Evolutionary conservation across 1,140 invertebrate species (phyloP).

Genomic region (Drosophila arizonae): DNA sequence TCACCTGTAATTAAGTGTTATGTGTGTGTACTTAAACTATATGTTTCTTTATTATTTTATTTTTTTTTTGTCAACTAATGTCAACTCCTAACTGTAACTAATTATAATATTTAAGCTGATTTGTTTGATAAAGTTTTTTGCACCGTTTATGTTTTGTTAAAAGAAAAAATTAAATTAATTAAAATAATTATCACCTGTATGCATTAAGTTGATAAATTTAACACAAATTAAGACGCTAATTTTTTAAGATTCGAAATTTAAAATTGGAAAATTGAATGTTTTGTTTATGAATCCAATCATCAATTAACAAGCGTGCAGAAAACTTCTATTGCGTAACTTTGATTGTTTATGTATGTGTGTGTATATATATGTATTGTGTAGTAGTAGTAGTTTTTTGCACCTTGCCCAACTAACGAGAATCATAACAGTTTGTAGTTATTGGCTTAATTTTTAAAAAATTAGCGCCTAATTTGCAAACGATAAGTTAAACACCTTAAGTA

Average conservation of each 20-base stretch:
- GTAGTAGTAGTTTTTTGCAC: slow-evolving; percentile 74
- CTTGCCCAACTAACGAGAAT: slow-evolving; percentile 38
- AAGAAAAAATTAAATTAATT: slow-evolving; percentile 3
- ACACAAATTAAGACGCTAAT: slow-evolving; percentile 58
- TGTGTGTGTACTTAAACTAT: slow-evolving; percentile 42
- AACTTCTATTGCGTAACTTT: slow-evolving; percentile 69
- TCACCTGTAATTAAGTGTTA: slow-evolving; percentile 51
- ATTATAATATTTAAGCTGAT: slow-evolving; percentile 51
- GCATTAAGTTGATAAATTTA: slow-evolving; percentile 30
- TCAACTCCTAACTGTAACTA: slow-evolving; percentile 60
- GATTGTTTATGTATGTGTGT: slow-evolving; percentile 46
- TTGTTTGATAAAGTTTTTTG: slow-evolving; percentile 73
- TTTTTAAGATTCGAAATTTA: slow-evolving; percentile 44
- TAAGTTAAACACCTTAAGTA: slow-evolving; percentile 32
- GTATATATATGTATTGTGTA: slow-evolving; percentile 24
- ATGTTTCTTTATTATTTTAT: slow-evolving; percentile 23
- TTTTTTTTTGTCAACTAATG: neutral
- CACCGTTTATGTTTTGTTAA: slow-evolving; percentile 56
- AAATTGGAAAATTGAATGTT: too few species aligned
- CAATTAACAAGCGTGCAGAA: slow-evolving; percentile 67
- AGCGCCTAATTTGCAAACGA: slow-evolving; percentile 23
- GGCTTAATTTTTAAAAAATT: slow-evolving; percentile 32
- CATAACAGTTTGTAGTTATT: slow-evolving; percentile 9
- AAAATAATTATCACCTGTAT: slow-evolving; percentile 24
- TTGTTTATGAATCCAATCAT: neutral